Conservation (phyloP, 2,888 invertebrate species). For the Andrena flavipes region DNA sequence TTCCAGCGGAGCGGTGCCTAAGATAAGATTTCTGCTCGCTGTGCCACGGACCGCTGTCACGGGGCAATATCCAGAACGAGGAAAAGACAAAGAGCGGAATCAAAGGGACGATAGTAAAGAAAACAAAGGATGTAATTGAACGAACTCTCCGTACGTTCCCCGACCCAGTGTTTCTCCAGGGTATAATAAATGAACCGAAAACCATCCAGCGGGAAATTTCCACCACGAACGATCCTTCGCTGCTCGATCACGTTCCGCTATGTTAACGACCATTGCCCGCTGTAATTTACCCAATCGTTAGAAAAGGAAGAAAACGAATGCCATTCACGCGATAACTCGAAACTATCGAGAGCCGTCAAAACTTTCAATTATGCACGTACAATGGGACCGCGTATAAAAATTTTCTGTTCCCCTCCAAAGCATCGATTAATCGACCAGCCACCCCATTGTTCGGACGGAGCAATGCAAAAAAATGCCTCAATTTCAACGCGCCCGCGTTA, state of each 20-base stretch:
- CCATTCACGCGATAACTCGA: not conserved
- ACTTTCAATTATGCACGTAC: not conserved
- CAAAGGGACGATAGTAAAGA: slow-evolving; percentile 44
- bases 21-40: slow-evolving; percentile 69
- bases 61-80: slow-evolving; percentile 58
- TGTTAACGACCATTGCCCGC: not conserved
- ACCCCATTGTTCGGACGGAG: not conserved
- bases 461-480: not conserved
- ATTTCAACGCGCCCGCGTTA: slow-evolving; percentile 4
- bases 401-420: not conserved
- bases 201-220: not conserved
- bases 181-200: slow-evolving; percentile 32
- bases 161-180: not conserved
- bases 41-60: slow-evolving; percentile 59
- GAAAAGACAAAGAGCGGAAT: slow-evolving; percentile 48
- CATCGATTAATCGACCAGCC: not conserved
- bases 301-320: not conserved
- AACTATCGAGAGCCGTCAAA: not conserved
- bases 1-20: slow-evolving; percentile 63
- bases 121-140: slow-evolving; percentile 40
- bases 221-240: not conserved
- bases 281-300: not conserved
- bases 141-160: slow-evolving; percentile 17
- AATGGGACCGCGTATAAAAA: not conserved
- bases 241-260: not conserved